Evolutionary conservation across 2,888 invertebrate species (phyloP), one percentile per base, ranked within the genome.

Genomic region (Drosophila paranaensis): DNA sequence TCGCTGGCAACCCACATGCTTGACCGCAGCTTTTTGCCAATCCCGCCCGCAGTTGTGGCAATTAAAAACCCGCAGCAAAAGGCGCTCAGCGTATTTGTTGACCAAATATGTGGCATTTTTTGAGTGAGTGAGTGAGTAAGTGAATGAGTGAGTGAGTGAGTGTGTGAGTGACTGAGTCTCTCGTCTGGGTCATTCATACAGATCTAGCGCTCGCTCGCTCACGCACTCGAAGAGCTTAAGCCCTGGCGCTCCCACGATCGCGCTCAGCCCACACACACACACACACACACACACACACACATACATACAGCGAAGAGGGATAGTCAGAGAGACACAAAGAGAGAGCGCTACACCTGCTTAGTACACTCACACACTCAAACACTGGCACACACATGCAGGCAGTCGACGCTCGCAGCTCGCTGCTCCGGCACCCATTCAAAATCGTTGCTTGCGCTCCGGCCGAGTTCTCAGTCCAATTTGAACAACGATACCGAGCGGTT

Each of bases 401-500:
- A 33, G 51, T 55, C 65, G 43, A n/a, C 43, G 56, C 64, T 81
- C 65, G 69, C 53, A 14, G 45, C 64, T 81, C 65, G 69, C 53
- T 8, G 45, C 13, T 45, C 60, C 60, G 65, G 67, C 74, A 71
- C 68, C 82, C 69, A 78, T 75, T 66, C 72, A 75, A 78, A 68
- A 74, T 62, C 55, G 45, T 71, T 54, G 79, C 76, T 78, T 82
- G 82, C 81, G 83, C 90, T 90, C 64, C 9, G 70, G 8, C 27
- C 16, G 70, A 53, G 60, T 63, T 70, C 77, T 77, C 91, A 92
- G 91, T 92, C 84, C 87, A 90, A 88, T 91, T 91, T 91, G 87
- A 91, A 91, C 91, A 82, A 88, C 91, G 91, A 90, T 90, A 88
- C 91, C 90, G 92, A 90, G 91, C 90, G 91, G 91, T 91, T 82